Evolutionary conservation across 2,113 vertebrate genomes (phyloP).

Genomic region (Budorcas taxicolor): DNA sequence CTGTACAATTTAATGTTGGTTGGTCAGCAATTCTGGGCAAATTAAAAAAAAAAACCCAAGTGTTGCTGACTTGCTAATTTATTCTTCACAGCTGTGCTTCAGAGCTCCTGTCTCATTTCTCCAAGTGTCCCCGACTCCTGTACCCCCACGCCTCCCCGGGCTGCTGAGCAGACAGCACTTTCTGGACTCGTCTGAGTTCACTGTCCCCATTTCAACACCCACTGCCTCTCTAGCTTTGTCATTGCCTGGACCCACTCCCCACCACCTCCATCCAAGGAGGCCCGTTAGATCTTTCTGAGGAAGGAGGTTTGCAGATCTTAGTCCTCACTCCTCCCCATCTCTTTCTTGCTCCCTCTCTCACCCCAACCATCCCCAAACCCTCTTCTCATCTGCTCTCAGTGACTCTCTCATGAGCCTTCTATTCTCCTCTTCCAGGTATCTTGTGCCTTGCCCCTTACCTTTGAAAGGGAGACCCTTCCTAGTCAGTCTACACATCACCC

Average conservation of each 20-base stretch:
- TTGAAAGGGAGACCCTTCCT: neutral
- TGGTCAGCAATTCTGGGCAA: neutral
- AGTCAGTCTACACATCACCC: neutral
- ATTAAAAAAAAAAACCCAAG: neutral
- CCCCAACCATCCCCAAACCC: neutral
- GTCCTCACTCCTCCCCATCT: neutral
- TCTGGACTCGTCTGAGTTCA: neutral
- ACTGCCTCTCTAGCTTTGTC: neutral
- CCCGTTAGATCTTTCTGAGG: neutral
- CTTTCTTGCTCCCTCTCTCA: neutral
- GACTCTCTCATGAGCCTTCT: neutral
- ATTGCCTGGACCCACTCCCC: neutral
- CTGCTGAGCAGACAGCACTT: neutral
- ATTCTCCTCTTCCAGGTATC: neutral
- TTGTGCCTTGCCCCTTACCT: neutral
- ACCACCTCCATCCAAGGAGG: neutral
- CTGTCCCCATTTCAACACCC: neutral
- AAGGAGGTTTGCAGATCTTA: neutral
- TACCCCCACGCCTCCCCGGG: neutral
- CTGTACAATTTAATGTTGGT: neutral
- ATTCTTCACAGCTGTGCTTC: neutral
- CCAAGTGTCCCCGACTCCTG: neutral
- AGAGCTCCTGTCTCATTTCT: neutral
- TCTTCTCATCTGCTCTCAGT: neutral
- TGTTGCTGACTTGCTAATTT: neutral